Conservation (phyloP, 92 coral and sea anemone species). For the Paramuricea clavata region DNA sequence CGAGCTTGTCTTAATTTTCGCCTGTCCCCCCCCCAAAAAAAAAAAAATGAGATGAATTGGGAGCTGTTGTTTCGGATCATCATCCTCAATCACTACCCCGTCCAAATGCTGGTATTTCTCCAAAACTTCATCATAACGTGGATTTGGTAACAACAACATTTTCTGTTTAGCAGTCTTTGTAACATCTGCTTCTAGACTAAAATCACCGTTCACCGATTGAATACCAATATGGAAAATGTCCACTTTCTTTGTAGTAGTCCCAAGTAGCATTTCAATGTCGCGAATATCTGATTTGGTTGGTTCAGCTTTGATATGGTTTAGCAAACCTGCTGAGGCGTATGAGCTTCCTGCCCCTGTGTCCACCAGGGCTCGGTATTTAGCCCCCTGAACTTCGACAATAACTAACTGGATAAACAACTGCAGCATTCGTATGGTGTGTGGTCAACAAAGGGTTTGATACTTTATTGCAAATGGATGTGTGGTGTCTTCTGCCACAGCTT, state of each 20-base stretch:
- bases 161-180: conserved; percentile 37
- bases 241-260: conserved; percentile 48
- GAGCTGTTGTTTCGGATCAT: background rate
- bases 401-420: background rate
- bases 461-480: background rate
- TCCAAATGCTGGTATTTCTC: background rate
- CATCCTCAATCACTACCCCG: background rate
- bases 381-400: background rate
- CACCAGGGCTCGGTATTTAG: background rate
- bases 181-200: conserved; percentile 25
- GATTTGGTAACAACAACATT: too few relatives aligned
- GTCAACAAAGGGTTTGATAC: background rate
- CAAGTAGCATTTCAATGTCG: conserved; percentile 58
- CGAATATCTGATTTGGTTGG: background rate
- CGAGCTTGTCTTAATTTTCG: background rate
- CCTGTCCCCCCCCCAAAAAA: background rate
- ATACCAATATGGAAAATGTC: conserved; percentile 24
- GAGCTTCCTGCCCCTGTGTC: background rate
- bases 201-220: background rate
- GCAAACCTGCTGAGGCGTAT: background rate
- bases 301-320: background rate
- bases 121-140: background rate
- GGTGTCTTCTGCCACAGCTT: background rate
- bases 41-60: background rate
- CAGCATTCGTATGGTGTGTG: background rate